Evolutionary conservation across 2,113 vertebrate species (phyloP), one percentile per base, ranked within the genome.

Genomic region (Varanus salvator): DNA sequence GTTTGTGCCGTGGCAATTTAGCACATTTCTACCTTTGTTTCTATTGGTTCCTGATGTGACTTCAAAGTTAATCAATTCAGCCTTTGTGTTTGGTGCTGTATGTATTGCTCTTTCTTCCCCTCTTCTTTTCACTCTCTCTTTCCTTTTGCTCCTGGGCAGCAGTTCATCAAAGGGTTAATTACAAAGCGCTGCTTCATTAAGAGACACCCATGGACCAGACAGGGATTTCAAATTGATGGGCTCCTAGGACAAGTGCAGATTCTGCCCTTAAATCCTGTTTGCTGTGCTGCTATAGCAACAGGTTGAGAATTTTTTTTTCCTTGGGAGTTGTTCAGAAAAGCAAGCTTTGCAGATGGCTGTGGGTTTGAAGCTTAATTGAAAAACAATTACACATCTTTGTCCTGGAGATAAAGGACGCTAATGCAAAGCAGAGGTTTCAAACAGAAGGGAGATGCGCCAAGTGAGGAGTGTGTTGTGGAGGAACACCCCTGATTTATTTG

Each of bases 271-370:
- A 94, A 94, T 95, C 90, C 80, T 88, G 83, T 91, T 95, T 95
- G 89, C 88, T 91, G 90, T 89, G 96, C 95, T 97, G 93, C 97
- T 90, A 95, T 96, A 95, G 97, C 97, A 97, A 97, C 96, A 78
- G 93, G 91, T 94, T 89, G 93, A 93, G 90, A 95, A 92, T 95
- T 88, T 83, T 91, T 52, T 23, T 38, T 11, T 31, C 80, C 29
- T 34, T 19, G 66, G 31, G 11, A 71, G 60, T 57, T 81, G 14
- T 23, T 84, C 93, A 84, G 75, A 91, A 94, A 23, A 74, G 93
- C 76, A 91, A 15, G 75, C 14, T 38, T 34, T 90, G 94, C 92
- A 72, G 93, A 92, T 87, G 23, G 95, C 93, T 92, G 93, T 86
- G 94, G 95, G 95, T 97, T 90, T 93, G 69, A 86, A 31, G 74